phyloP scores from a whole-genome alignment of 2,888 invertebrate species.

The Pardosa pseudoannulata region DNA sequence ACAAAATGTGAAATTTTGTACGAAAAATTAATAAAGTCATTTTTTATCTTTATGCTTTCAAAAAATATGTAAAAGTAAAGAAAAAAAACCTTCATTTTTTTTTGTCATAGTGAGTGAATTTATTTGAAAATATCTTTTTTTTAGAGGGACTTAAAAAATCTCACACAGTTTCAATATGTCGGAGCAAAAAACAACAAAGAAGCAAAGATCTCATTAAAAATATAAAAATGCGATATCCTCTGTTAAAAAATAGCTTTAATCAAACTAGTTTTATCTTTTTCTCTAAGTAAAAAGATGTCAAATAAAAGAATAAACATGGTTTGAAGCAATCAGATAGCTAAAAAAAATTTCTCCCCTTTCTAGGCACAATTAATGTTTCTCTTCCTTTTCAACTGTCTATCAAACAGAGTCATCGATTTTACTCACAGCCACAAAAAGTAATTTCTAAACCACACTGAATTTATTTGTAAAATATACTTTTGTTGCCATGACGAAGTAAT shows the following conservation, averaged over 20 bases:
- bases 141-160: too few species aligned
- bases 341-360: not conserved
- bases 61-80: too few species aligned
- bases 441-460: not conserved
- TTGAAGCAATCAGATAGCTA: not conserved
- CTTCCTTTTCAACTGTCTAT: not conserved
- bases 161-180: too few species aligned
- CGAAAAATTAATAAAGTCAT: too few species aligned
- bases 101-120: too few species aligned
- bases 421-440: not conserved
- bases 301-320: not conserved
- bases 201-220: not conserved
- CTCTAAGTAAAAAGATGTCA: not conserved
- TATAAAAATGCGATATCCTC: not conserved
- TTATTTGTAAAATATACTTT: not conserved
- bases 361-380: not conserved
- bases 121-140: too few species aligned
- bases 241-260: not conserved
- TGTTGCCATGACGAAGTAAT: conserved; percentile 1
- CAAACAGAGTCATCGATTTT: not conserved
- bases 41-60: too few species aligned
- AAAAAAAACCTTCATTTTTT: too few species aligned
- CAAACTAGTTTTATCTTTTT: not conserved
- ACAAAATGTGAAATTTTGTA: too few species aligned
- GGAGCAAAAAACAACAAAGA: too few species aligned